Base-by-base conservation (phyloP, 2,888 invertebrate species). In the Plutella xylostella region DNA sequence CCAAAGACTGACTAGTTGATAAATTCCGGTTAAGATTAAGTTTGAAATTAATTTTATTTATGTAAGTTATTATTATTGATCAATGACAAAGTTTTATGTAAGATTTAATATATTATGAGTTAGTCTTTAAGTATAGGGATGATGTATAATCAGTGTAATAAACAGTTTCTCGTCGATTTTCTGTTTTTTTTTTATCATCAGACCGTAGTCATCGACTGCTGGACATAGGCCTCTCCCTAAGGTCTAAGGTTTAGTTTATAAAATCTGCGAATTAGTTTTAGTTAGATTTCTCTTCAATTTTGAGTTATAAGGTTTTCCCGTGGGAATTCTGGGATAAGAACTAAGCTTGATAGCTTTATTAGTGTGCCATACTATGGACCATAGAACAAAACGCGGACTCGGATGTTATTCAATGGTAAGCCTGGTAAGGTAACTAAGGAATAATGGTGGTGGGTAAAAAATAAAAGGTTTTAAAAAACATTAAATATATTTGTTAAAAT, bases 401-500 rank as follows among this genome's bases (percentile, higher is more conserved):
- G n/a, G n/a, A n/a, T n/a, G n/a, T n/a, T n/a, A n/a, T n/a, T n/a
- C n/a, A n/a, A n/a, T n/a, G n/a, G n/a, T n/a, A n/a, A n/a, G n/a
- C n/a, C n/a, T n/a, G n/a, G n/a, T n/a, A n/a, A n/a, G n/a, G n/a
- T n/a, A n/a, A n/a, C n/a, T n/a, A n/a, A n/a, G n/a, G n/a, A n/a
- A n/a, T n/a, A n/a, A n/a, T n/a, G n/a, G n/a, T n/a, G n/a, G n/a
- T n/a, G n/a, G n/a, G n/a, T n/a, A n/a, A n/a, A n/a, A n/a, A n/a
- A n/a, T n/a, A n/a, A 42, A 40, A n/a, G n/a, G 1, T 45, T 48
- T 56, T 58, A 70, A 68, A 75, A 80, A 80, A 77, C 76, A 77
- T 78, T 74, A 77, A 77, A 79, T 80, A 79, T 82, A 79, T 82
- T 79, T 77, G 78, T 79, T 82, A 77, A 76, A 78, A 77, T 78